Evolutionary conservation across 1,140 invertebrate genomes (phyloP), one percentile per base, ranked within the genome.

Genomic region (Aphelinus atriplicis): DNA sequence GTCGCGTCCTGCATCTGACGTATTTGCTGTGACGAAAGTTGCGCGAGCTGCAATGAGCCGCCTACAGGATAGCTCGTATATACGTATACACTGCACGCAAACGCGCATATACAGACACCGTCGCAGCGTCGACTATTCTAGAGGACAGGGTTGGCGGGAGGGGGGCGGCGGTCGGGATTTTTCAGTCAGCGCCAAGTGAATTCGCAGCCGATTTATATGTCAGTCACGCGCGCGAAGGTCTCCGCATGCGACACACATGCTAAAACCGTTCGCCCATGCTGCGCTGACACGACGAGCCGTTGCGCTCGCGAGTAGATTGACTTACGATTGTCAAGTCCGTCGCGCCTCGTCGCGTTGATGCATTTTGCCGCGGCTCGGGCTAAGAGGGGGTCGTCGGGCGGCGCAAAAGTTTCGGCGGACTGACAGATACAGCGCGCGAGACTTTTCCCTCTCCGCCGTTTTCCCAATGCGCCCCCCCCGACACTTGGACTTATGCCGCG

Each of bases 201-300:
- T 70, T 61, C 58, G 26, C 46, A 50, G 45, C n/a, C 42, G 60
- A 70, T 69, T 70, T 64, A 46, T 57, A 70, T 58, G 67, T 75
- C 73, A 70, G 67, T 75, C 73, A 75, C 72, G 72, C 51, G 42
- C 64, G 43, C 62, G 10, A 65, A 65, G 53, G 55, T 65, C 55
- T 65, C 61, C 43, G 42, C 61, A 64, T 63, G 60, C 60, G 6
- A n/a, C 5, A 5, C 68, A 9, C 10, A 42, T 60, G 47, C 60
- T 42, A 6, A 26, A 26, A 26, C 26, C 26, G 26, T 26, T 26
- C 47, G 10, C n/a, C 46, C 61, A 63, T 63, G 46, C 61, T 63
- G 3, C 50, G 50, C 9, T 51, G 65, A 10, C 26, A 26, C 26
- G 26, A 26, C 45, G 55, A 68, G 7, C 7, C 47, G 42, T 7